Percentiles rank a stretch among this genome's conserved stretches.
Evolutionary conservation across 1,140 invertebrate species (phyloP).

Genomic region (Heliconius nattereri): DNA sequence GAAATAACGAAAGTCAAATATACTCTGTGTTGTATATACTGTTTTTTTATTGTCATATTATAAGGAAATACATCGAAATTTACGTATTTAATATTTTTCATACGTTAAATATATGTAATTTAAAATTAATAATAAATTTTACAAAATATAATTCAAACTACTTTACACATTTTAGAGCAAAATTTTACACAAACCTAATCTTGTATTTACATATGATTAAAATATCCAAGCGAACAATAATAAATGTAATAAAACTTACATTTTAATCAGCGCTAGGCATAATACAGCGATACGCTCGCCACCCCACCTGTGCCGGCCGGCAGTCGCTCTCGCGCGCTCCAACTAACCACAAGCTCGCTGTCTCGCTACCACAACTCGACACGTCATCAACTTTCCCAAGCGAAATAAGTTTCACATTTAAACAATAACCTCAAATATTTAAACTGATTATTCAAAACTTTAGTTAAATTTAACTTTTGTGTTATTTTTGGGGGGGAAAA

Average conservation of each 20-base stretch:
- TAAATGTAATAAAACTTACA: background rate
- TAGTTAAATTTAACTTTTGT: background rate
- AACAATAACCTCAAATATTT: conserved; percentile 22
- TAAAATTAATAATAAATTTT: too few relatives aligned
- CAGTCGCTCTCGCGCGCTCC: conserved; percentile 59
- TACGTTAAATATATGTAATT: too few relatives aligned
- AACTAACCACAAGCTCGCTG: conserved; percentile 36
- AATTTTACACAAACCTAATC: too few relatives aligned
- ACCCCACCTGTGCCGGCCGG: conserved; percentile 44
- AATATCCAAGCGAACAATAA: background rate
- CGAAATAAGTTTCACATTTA: conserved; percentile 51
- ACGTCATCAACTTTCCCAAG: conserved; percentile 69
- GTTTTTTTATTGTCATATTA: too few relatives aligned
- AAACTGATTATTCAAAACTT: background rate
- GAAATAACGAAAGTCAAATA: too few relatives aligned
- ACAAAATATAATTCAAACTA: too few relatives aligned
- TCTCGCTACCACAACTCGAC: conserved; percentile 41
- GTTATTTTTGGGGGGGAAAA: conserved; percentile 16
- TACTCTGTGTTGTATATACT: too few relatives aligned
- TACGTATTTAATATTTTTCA: too few relatives aligned
- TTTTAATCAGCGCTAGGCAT: conserved; percentile 10
- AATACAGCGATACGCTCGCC: conserved; percentile 24
- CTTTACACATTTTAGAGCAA: too few relatives aligned
- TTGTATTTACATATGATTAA: background rate
- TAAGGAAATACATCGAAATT: too few relatives aligned